Evolutionary conservation across 2,888 invertebrate genomes (phyloP).

Genomic region (Calameuta idolon): DNA sequence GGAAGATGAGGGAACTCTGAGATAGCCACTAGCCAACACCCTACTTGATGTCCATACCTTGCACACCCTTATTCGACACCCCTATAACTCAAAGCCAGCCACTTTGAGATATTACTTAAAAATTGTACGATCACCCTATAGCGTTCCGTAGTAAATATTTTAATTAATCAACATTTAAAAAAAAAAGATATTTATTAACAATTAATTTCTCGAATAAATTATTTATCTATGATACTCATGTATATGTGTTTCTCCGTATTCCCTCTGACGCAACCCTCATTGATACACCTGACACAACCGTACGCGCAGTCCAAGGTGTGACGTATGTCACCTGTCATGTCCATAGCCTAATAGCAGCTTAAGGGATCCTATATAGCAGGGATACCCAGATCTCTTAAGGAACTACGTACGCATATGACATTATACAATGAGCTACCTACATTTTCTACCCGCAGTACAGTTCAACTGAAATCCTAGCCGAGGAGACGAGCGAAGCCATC

Average conservation of each 20-base stretch:
- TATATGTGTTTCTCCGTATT: not conserved
- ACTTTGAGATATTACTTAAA: not conserved
- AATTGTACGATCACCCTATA: not conserved
- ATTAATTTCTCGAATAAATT: not conserved
- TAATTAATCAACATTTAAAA: not conserved
- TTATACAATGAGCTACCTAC: not conserved
- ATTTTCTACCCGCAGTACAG: not conserved
- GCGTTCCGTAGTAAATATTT: not conserved
- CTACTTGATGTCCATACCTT: slow-evolving; percentile 50
- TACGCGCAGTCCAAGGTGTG: not conserved
- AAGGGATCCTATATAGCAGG: not conserved
- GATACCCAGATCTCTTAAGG: not conserved
- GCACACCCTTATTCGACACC: not conserved
- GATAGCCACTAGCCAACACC: slow-evolving; percentile 63
- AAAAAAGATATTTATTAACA: not conserved
- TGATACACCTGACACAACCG: not conserved
- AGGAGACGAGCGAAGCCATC: slow-evolving; percentile 61
- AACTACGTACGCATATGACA: not conserved
- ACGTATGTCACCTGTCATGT: not conserved
- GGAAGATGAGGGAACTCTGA: slow-evolving; percentile 53
- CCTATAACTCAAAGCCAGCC: not conserved
- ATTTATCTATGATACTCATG: not conserved
- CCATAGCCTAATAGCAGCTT: not conserved
- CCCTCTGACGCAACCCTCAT: too few relatives aligned
- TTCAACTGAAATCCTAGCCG: not conserved